These are phyloP conservation scores for Lathronympha strigana DNA, from an alignment of 2,888 invertebrate species.

Conservation along the genomic window DNA sequence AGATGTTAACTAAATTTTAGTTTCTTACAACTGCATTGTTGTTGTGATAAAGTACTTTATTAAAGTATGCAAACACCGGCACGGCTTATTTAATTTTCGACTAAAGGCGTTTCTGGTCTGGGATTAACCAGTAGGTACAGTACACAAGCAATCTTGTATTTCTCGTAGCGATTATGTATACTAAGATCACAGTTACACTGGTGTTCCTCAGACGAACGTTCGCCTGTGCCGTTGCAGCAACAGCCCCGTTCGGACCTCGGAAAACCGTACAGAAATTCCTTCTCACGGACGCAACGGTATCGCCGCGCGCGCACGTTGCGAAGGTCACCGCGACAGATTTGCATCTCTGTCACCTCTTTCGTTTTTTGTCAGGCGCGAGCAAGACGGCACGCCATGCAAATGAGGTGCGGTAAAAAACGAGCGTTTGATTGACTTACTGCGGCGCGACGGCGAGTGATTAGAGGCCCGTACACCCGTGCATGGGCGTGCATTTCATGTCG, in stretches of 20 bases:
- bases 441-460: constrained; percentile 60
- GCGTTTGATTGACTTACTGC: constrained; percentile 68
- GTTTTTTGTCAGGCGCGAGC: constrained; percentile 46
- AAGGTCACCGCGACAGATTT: constrained; percentile 62
- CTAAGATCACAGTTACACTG: background rate
- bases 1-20: background rate
- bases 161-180: background rate
- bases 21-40: background rate
- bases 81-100: constrained; percentile 40
- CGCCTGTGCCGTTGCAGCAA: background rate
- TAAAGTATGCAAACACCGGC: constrained; percentile 57
- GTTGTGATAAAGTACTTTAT: constrained; percentile 43
- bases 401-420: constrained; percentile 64
- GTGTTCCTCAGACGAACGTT: background rate
- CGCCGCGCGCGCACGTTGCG: constrained; percentile 70
- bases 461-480: constrained; percentile 37
- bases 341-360: constrained; percentile 54
- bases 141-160: background rate
- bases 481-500: constrained; percentile 32
- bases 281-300: constrained; percentile 77
- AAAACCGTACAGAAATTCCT: constrained; percentile 72
- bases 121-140: background rate
- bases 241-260: constrained; percentile 54
- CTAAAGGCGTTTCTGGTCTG: no score
- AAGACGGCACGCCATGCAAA: constrained; percentile 67